Evolutionary conservation across 92 coral and sea anemone species (phyloP), one percentile per base, ranked within the genome.

Genomic region (Umimayanthus kanabou): DNA sequence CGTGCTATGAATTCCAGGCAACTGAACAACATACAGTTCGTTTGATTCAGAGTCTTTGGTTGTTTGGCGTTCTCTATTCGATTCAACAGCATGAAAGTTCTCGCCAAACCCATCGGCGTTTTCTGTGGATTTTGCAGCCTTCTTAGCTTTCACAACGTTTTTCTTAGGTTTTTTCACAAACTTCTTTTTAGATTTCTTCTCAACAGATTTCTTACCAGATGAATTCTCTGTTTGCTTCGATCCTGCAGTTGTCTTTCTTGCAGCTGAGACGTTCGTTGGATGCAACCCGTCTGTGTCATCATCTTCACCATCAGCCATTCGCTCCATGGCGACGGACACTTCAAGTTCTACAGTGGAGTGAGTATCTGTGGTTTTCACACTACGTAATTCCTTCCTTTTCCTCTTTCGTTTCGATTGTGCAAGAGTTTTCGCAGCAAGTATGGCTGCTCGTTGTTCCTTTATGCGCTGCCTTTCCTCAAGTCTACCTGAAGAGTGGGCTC

Each of bases 391-490:
- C 55, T 64, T 81, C 9, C 10, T 10, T 81, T 64, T 65, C 66
- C 65, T 70, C 77, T 83, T 83, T 72, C 43, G 42, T 45, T 47
- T 72, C 16, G 87, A 83, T 26, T 43, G 87, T 23, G 66, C 78
- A 49, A 83, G 76, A 45, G 77, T 70, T 33, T n/a, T 83, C 4
- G 87, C 87, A 69, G 87, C 87, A 29, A 11, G 74, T 49, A 83
- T n/a, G 40, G 77, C 77, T 4, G 47, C 87, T 43, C 87, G 33
- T 49, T 83, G 87, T 28, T 83, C 87, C 77, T 83, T 83, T 8
- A 49, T 72, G 23, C 77, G 87, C 45, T 83, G 87, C 66, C 76
- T 83, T 43, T 70, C 87, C 26, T 83, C 78, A 16, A 83, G 77
- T 70, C 14, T 83, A 42, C 87, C 87, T 0, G 87, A 83, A 18